These are phyloP conservation scores for Tinamus major DNA, from an alignment of 2,797 vertebrate species.

Conservation along the genomic window DNA sequence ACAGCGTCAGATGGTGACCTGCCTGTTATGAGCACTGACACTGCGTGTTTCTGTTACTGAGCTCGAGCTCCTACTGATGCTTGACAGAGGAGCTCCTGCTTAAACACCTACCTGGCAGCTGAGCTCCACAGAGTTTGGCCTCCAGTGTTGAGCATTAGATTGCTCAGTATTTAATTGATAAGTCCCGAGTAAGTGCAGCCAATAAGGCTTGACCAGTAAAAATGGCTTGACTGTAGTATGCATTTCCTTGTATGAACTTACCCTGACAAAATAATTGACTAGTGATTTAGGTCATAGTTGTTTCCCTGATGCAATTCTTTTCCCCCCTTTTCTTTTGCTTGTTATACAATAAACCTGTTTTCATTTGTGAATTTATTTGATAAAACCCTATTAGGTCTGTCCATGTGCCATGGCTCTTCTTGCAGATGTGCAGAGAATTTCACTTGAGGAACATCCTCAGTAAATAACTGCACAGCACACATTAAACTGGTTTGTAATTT, in stretches of 20 bases:
- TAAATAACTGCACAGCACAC: neutral
- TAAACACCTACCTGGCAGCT: neutral
- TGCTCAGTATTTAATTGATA: neutral
- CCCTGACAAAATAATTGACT: neutral
- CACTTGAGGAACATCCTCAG: neutral
- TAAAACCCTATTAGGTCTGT: neutral
- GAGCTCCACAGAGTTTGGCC: neutral
- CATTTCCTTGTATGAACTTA: neutral
- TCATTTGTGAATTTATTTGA: neutral
- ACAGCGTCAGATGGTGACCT: neutral
- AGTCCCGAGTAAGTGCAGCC: neutral
- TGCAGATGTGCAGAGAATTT: neutral
- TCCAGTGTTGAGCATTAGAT: neutral
- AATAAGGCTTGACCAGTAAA: neutral
- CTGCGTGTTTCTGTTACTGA: neutral
- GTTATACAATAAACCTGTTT: neutral
- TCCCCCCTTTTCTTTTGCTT: neutral
- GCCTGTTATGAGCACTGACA: neutral
- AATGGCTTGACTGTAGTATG: neutral
- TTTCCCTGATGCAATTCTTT: neutral
- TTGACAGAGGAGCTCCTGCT: neutral
- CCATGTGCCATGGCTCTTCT: neutral
- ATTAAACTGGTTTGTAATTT: neutral
- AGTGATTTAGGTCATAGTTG: neutral
- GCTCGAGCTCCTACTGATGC: neutral